Base-by-base conservation (phyloP, 2,797 vertebrate genomes). In the Myripristis murdjan region DNA sequence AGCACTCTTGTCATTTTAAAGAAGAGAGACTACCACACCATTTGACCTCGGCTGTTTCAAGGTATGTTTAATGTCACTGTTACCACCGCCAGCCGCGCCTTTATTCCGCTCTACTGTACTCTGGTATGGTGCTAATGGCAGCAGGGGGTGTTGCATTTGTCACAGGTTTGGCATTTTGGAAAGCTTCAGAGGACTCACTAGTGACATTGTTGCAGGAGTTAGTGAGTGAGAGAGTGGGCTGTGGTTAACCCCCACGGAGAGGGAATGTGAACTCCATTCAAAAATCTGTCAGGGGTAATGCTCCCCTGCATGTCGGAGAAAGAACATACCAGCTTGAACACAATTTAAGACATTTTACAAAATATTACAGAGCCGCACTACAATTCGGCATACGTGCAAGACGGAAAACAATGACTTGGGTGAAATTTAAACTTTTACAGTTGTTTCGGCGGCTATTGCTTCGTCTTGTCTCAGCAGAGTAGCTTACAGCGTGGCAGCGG, bases 31-130 rank as follows among this genome's bases (percentile, higher is more conserved):
- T 2, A 1, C 26, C 2, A 2, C 61, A 3, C 26, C 43, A 3
- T 68, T 53, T 67, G 7, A 68, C 55, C 68, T 73, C 73, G 47
- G 52, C 54, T 68, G 20, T 77, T 77, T 70, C 47, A 67, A 83
- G 91, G 91, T 87, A 83, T 4, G 90, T 73, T 76, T 41, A 41
- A 41, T 41, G 39, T 41, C 15, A 37, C 3, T 41, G 39, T 7
- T 3, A 4, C 15, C 16, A 9, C 37, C 5, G 18, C 3, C 11
- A 24, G 5, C 53, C 2, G 54, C 48, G 33, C 31, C 0, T 20
- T 48, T 5, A 4, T 54, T 2, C n/a, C 16, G 14, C 14, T 14
- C 12, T 16, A 5, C 39, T 15, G 39, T 41, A 33, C 31, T 55
- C 12, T 12, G n/a, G 31, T 55, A 18, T 12, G 20, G 4, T 49